These are phyloP conservation scores for Coranthus polyacanthus DNA, from an alignment of 2,797 vertebrate genomes.

Conservation along the genomic window DNA sequence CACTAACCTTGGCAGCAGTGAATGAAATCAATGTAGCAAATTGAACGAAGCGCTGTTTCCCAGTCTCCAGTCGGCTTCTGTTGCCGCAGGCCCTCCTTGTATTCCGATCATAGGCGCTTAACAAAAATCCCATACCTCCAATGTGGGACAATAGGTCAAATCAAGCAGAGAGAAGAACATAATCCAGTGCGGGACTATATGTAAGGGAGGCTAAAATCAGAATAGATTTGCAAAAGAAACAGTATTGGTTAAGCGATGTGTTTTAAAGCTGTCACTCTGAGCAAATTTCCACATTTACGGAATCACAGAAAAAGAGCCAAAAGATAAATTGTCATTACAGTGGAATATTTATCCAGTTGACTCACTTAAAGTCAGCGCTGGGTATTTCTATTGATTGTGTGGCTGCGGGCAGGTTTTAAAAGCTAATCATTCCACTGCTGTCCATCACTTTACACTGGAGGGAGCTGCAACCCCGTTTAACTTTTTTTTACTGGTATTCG, in stretches of 20 bases:
- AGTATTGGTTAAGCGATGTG: conserved; percentile 4
- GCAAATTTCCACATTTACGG: not conserved
- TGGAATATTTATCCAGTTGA: conserved; percentile 24
- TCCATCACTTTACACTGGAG: conserved; percentile 69
- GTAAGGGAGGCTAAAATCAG: conserved; percentile 8
- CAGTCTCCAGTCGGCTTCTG: conserved; percentile 24
- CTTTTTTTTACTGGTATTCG: conserved; percentile 35
- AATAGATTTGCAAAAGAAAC: not conserved
- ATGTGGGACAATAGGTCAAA: conserved; percentile 29
- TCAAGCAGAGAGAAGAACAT: conserved; percentile 23
- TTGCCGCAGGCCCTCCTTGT: conserved; percentile 31
- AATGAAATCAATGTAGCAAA: conserved; percentile 56
- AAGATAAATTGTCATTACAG: conserved; percentile 16
- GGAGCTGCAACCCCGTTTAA: conserved; percentile 62
- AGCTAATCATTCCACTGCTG: conserved; percentile 48
- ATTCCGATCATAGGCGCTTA: conserved; percentile 47
- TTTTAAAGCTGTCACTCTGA: conserved; percentile 5
- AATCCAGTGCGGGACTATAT: conserved; percentile 31
- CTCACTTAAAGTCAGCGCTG: conserved; percentile 14
- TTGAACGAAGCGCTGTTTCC: conserved; percentile 45
- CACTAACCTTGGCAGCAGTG: conserved; percentile 55
- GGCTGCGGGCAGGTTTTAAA: conserved; percentile 39
- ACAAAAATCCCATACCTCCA: conserved; percentile 46
- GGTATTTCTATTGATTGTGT: conserved; percentile 3
- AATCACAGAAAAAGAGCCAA: conserved; percentile 2